Evolutionary conservation across 2,888 invertebrate species (phyloP).

Genomic region (Ectemnius continuus): DNA sequence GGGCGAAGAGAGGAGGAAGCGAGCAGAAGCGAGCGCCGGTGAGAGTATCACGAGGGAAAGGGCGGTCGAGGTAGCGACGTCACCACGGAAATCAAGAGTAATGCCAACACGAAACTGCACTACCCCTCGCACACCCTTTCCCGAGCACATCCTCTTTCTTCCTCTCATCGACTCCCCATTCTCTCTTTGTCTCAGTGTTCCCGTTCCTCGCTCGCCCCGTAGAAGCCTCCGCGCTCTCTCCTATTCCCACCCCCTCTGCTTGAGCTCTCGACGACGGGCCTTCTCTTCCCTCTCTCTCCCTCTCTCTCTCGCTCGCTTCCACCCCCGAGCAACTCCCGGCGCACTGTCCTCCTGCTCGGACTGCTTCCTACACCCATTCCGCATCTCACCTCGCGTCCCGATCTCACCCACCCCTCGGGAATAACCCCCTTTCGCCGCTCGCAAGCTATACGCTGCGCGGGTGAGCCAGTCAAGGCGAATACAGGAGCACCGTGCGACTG

Average conservation of each 20-base stretch:
- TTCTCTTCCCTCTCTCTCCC: slow-evolving; percentile 3
- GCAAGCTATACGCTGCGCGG: slow-evolving; percentile 44
- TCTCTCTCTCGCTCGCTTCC: slow-evolving; percentile 8
- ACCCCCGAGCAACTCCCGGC: slow-evolving; percentile 20
- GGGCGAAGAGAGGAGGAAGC: slow-evolving; percentile 41
- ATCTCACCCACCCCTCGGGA: slow-evolving; percentile 65
- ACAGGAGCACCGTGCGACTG: slow-evolving; percentile 25
- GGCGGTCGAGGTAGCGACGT: slow-evolving; percentile 73
- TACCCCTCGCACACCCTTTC: slow-evolving; percentile 74
- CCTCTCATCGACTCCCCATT: slow-evolving; percentile 45
- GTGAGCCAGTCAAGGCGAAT: slow-evolving; percentile 33
- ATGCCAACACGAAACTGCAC: slow-evolving; percentile 82
- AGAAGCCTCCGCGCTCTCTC: slow-evolving; percentile 30
- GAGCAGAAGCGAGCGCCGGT: slow-evolving; percentile 19
- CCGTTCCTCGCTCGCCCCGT: slow-evolving; percentile 41
- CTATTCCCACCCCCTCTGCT: slow-evolving; percentile 2
- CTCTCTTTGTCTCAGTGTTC: slow-evolving; percentile 40
- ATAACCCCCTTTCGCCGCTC: slow-evolving; percentile 63
- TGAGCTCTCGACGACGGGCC: not conserved
- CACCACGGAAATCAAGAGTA: slow-evolving; percentile 83
- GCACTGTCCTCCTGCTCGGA: slow-evolving; percentile 35
- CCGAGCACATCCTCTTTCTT: slow-evolving; percentile 57
- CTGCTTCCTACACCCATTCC: slow-evolving; percentile 42
- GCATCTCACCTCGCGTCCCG: slow-evolving; percentile 52
- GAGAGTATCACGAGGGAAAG: slow-evolving; percentile 46